Evolutionary conservation across 2,797 vertebrate species (phyloP), one percentile per base, ranked within the genome.

Genomic region (Buphagus erythrorhynchus): DNA sequence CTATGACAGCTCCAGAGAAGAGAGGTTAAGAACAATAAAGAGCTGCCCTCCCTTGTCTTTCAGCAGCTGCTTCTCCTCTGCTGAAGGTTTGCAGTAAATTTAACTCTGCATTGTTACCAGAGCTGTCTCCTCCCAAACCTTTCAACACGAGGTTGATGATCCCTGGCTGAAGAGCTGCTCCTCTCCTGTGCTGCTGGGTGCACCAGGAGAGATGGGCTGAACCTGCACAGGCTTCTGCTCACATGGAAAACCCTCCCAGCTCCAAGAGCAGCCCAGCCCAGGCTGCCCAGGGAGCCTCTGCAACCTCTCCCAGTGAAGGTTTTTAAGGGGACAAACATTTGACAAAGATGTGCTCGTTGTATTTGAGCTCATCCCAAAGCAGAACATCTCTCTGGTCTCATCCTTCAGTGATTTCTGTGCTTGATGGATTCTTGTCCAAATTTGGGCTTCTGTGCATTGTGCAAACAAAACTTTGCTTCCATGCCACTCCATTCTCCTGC

Each of bases 41-140:
- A 49, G 59, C 81, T 90, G 82, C 85, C 57, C 72, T 85, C 16
- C 14, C 76, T 57, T 13, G 16, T 61, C 93, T 93, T 77, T 97
- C 95, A 91, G 71, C 78, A 54, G 85, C 46, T 61, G 26, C 31
- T 73, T 12, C 31, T 42, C 40, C 55, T 67, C 78, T 58, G 31
- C 45, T 68, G 61, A 52, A 77, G 4, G 10, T 80, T 91, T 42
- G 66, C 45, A 71, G 61, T 83, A 21, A 65, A 85, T 88, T 77
- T 74, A 95, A 74, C 81, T 49, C 17, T 5, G 29, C 38, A 43
- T 90, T 83, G 82, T 91, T 80, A 28, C 5, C 48, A 9, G 92
- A 80, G 54, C 12, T 68, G 91, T 21, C 87, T 91, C 85, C 86
- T 94, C 88, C 92, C 95, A 86, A 68, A 91, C 29, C 91, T 95